Evolutionary conservation across 2,797 vertebrate species (phyloP), one percentile per base, ranked within the genome.

Genomic region (Lepidocolaptes lacrymiger): DNA sequence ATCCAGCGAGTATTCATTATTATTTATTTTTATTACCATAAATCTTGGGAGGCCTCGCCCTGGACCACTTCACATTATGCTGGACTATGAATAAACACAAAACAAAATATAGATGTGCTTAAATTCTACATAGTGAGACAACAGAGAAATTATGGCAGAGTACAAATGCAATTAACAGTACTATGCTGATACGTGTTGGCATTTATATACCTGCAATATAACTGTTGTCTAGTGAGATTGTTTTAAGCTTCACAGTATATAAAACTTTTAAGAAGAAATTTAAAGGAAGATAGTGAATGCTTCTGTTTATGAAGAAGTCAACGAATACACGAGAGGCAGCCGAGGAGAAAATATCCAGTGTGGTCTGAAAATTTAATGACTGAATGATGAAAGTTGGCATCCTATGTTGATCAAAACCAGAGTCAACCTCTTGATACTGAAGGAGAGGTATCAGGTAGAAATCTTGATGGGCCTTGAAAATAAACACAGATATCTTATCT

Each of bases 401-500:
- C 54, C 39, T 32, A 72, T 51, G 64, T 62, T 89, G 79, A 89
- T 81, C 89, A 91, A 85, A 95, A 88, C 26, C 61, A 95, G 75
- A 93, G 81, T 75, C 61, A 95, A 51, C n/a, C 32, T 93, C 88
- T 84, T 88, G 77, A 83, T 72, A 91, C 61, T 74, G 87, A 91
- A 93, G 66, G 32, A 92, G 61, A 86, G 41, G 34, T 89, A 89
- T 83, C 87, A 83, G 82, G 54, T 79, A 78, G 58, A 90, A 95
- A 76, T 86, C 69, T 68, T 90, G 91, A 84, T 51, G 27, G 71
- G 85, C 76, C 79, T 95, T 93, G 74, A 96, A 94, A 95, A 93
- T 89, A 89, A 89, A 94, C 94, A 86, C 79, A 95, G 56, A 74
- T 71, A 91, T 30, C 62, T 95, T 90, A 95, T 74, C 62, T 93